Conservation (phyloP, 2,888 invertebrate species). For the Lepidocyrtoides sp. region DNA sequence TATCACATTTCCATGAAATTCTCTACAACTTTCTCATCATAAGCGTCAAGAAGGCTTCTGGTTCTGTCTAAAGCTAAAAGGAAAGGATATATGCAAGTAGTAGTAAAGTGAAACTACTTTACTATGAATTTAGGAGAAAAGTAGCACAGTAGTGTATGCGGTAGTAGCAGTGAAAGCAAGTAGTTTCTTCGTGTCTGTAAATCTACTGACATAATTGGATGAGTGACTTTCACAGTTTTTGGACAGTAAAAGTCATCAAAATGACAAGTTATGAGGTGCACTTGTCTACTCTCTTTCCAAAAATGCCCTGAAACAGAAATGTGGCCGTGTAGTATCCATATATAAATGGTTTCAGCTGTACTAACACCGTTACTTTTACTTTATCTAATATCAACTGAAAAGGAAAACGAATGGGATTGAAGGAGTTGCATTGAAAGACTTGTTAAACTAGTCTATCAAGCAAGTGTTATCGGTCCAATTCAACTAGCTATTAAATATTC, state of each 20-base stretch:
- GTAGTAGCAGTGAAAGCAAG: neutral
- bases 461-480: no score
- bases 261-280: conserved; percentile 83
- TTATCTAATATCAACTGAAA: neutral
- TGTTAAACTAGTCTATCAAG: no score
- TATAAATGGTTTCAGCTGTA: conserved; percentile 13
- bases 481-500: no score
- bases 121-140: no score
- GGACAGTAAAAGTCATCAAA: conserved; percentile 82
- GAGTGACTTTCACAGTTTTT: conserved; percentile 82
- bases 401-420: neutral
- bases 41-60: neutral
- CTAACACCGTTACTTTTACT: neutral
- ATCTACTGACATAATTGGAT: conserved; percentile 83
- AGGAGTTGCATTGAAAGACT: no score
- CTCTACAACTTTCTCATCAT: neutral
- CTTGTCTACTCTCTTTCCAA: conserved; percentile 43
- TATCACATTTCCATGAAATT: conserved; percentile 32
- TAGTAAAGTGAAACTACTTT: no score
- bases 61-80: neutral
- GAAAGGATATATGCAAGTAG: neutral
- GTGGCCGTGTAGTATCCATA: no score
- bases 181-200: conserved; percentile 70
- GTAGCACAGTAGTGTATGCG: conserved; percentile 15
- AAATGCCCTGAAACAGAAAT: conserved; percentile 28